phyloP scores from a whole-genome alignment of 92 coral and sea anemone genomes.

The Phenganax subtilis region DNA sequence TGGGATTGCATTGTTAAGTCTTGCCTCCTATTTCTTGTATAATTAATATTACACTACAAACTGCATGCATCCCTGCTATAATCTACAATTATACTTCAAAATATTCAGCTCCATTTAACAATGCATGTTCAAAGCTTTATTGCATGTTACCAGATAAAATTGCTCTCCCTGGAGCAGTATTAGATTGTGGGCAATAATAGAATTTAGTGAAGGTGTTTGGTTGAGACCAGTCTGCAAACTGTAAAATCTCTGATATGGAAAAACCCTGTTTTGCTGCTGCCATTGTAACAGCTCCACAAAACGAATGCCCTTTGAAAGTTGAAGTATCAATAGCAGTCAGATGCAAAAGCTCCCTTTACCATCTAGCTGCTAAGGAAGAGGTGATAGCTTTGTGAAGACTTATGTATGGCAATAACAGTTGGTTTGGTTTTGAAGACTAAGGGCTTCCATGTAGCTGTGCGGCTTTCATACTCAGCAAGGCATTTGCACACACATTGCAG shows the following conservation, averaged over 20 bases:
- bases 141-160: conserved; percentile 33
- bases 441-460: conserved; percentile 19
- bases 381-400: conserved; percentile 35
- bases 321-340: conserved; percentile 37
- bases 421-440: not conserved
- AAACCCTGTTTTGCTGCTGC: conserved; percentile 45
- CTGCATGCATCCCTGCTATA: too few species aligned
- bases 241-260: conserved; percentile 42
- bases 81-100: not conserved
- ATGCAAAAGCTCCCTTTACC: conserved; percentile 30
- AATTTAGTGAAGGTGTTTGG: conserved; percentile 38
- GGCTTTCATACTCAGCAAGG: conserved; percentile 38
- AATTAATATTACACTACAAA: too few species aligned
- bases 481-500: conserved; percentile 35
- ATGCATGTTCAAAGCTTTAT: not conserved
- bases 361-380: conserved; percentile 38
- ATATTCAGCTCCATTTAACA: not conserved
- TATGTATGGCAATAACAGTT: conserved; percentile 14
- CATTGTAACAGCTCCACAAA: conserved; percentile 48
- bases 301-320: conserved; percentile 48
- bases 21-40: too few species aligned
- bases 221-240: conserved; percentile 53
- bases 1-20: not conserved
- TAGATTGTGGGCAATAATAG: conserved; percentile 46
- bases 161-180: conserved; percentile 46